These are phyloP conservation scores for Crotalus horridus DNA, from an alignment of 2,113 vertebrate species.

Conservation along the genomic window DNA sequence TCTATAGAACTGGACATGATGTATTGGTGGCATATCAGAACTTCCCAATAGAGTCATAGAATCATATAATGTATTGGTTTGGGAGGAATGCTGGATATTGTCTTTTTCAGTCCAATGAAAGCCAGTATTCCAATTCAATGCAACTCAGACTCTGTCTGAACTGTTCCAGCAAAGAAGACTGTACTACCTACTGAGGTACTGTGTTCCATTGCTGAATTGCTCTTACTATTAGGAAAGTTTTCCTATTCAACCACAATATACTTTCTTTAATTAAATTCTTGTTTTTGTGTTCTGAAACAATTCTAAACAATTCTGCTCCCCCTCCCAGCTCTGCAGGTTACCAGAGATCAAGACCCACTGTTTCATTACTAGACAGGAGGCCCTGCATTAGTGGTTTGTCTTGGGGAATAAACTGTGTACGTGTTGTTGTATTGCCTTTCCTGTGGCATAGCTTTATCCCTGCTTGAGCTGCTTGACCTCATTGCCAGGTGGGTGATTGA, in stretches of 20 bases:
- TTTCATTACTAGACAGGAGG: neutral
- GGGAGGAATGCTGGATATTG: neutral
- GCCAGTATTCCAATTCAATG: neutral
- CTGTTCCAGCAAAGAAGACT: neutral
- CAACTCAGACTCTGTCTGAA: neutral
- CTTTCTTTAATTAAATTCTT: neutral
- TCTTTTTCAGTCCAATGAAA: neutral
- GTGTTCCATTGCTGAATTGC: neutral
- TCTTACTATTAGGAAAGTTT: neutral
- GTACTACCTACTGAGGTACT: neutral
- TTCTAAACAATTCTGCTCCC: neutral
- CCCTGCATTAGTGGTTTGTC: neutral
- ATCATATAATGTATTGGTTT: neutral
- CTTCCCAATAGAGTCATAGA: neutral
- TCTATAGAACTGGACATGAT: neutral
- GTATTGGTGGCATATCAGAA: neutral
- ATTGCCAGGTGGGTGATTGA: neutral
- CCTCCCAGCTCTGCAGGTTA: neutral
- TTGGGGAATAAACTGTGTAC: neutral
- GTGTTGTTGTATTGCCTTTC: neutral
- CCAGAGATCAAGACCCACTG: neutral
- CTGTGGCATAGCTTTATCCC: neutral
- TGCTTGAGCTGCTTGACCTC: neutral
- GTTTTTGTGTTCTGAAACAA: neutral
- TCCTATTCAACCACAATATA: neutral